A percentile compares a stretch with the other conserved stretches of the same genome.
Evolutionary conservation across 1,140 invertebrate genomes (phyloP).

Genomic region (Drosophila bocki): DNA sequence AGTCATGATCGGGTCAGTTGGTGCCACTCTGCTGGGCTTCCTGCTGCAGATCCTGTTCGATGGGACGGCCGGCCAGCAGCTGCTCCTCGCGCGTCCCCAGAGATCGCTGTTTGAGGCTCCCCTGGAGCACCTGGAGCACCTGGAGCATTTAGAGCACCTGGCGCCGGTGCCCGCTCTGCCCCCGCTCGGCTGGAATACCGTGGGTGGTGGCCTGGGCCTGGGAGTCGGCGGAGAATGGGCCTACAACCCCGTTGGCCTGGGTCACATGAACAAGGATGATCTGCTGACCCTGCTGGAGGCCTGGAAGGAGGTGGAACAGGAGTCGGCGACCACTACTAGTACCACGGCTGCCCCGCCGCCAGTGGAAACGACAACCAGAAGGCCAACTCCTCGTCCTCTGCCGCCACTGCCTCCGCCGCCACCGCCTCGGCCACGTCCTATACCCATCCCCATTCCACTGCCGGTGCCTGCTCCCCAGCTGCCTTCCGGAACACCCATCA

Average conservation of each 20-base stretch:
- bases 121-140: not conserved
- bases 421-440: conserved; percentile 17
- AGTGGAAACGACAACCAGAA: conserved; percentile 7
- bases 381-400: conserved; percentile 1
- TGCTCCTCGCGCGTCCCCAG: conserved; percentile 42
- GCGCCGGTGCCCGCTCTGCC: not conserved
- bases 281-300: conserved; percentile 75
- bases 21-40: conserved; percentile 29
- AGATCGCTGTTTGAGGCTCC: conserved; percentile 49
- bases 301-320: conserved; percentile 71
- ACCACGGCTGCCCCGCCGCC: conserved; percentile 68
- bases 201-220: conserved; percentile 13
- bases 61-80: conserved; percentile 34
- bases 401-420: conserved; percentile 18
- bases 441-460: conserved; percentile 15
- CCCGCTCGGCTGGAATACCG: conserved; percentile 48
- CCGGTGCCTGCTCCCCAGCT: conserved; percentile 30
- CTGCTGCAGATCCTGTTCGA: conserved; percentile 24
- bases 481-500: conserved; percentile 50
- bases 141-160: conserved; percentile 14
- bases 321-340: conserved; percentile 10
- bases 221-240: conserved; percentile 12
- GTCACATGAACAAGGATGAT: conserved; percentile 78
- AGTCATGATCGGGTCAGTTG: conserved; percentile 37
- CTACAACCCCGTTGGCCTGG: conserved; percentile 62